Base-by-base conservation (phyloP, 2,888 invertebrate genomes). In the Microctonus brassicae region DNA sequence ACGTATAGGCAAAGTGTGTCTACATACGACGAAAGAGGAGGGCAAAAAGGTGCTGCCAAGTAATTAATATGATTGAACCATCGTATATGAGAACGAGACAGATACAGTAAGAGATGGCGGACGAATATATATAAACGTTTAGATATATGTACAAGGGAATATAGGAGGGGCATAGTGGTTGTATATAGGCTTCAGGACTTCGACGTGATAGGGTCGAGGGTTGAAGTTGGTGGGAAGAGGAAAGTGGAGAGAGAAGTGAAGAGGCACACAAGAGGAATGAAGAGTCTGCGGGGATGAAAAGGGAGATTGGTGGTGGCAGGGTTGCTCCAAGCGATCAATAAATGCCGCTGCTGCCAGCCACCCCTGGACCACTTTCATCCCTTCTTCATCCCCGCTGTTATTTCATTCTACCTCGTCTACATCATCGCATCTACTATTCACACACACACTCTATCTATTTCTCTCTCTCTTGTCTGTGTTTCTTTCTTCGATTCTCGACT, bases 301-400 rank as follows among this genome's bases (percentile, higher is more conserved):
- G 70, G 75, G 70, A 66, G 67, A 75, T 75, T 69, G 75, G 70
- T 76, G 79, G 78, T 80, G 79, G 81, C 82, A 82, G 84, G 86
- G 82, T 83, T 82, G 83, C 83, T 82, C 72, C 78, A 74, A 82
- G 80, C 86, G 86, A 86, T 86, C 86, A 86, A 86, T 86, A 86
- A 83, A 84, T 80, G 86, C 85, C 77, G 75, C 74, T 71, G 81
- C 84, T 82, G 79, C 84, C 82, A 84, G 79, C 84, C 81, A 81
- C 83, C 81, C 83, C 81, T 82, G 81, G 83, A 83, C 79, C 81
- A 76, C 76, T 77, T 74, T 68, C 75, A 76, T 75, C 75, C 68
- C 72, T 58, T 57, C 74, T 62, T 62, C 67, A 52, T 55, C 58
- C 39, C 58, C 34, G n/a, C n/a, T n/a, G n/a, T n/a, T n/a, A n/a